Percentiles rank a stretch among this genome's conserved stretches.
These are phyloP conservation scores for Monomorium pharaonis DNA, from an alignment of 1,140 invertebrate species.

Conservation along the genomic window DNA sequence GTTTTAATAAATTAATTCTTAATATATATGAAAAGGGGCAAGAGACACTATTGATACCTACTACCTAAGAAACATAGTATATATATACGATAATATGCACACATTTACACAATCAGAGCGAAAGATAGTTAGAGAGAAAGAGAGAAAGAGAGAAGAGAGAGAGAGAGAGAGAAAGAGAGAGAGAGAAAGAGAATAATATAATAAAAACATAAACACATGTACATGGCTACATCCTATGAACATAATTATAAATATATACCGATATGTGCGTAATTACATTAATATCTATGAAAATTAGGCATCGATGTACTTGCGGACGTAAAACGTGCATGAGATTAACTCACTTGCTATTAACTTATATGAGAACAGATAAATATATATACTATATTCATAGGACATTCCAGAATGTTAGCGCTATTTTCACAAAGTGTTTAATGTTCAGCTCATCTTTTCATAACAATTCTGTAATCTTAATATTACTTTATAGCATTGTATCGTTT, in stretches of 20 bases:
- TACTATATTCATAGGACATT: conserved; percentile 54
- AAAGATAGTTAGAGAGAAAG: background rate
- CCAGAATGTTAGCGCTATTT: background rate
- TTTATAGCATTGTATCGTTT: too few relatives aligned
- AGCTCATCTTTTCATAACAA: background rate
- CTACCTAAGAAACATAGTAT: conserved; percentile 66
- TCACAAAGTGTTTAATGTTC: conserved; percentile 14
- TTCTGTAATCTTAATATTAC: background rate
- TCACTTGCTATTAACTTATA: conserved; percentile 64
- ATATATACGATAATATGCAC: conserved; percentile 30
- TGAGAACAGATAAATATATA: conserved; percentile 59
- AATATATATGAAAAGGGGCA: conserved; percentile 67
- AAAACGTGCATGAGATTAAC: conserved; percentile 58
- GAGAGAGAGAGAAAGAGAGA: background rate
- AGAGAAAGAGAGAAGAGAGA: background rate
- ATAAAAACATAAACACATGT: conserved; percentile 63
- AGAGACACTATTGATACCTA: conserved; percentile 70
- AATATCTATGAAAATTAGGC: conserved; percentile 47
- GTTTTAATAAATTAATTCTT: conserved; percentile 80
- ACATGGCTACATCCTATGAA: conserved; percentile 57
- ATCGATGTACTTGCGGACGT: conserved; percentile 55
- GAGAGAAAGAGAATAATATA: conserved; percentile 13
- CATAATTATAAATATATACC: conserved; percentile 55
- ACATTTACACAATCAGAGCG: conserved; percentile 41
- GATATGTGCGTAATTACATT: conserved; percentile 62